phyloP scores from a whole-genome alignment of 2,888 invertebrate species.

The Campaea margaritaria region DNA sequence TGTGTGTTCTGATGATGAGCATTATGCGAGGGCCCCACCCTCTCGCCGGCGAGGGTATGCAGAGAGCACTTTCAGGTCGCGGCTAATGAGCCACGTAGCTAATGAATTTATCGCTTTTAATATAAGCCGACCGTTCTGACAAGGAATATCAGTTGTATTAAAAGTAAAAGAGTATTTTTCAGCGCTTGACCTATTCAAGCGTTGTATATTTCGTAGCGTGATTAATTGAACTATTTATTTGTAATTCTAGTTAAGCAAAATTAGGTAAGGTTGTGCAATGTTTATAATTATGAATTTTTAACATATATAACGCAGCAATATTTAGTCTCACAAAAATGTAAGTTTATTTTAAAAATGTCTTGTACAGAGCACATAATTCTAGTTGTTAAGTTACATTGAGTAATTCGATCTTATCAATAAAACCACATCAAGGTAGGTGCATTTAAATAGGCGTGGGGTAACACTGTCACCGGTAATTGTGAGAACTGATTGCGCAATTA shows the following conservation, averaged over 20 bases:
- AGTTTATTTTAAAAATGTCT: too few species aligned
- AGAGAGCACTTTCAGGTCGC: constrained; percentile 56
- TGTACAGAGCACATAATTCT: neutral
- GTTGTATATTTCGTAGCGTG: too few species aligned
- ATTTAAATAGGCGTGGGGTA: constrained; percentile 41
- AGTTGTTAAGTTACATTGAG: neutral
- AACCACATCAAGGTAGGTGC: constrained; percentile 18
- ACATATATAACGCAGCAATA: too few species aligned
- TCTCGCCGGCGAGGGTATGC: constrained; percentile 37
- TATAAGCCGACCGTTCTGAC: constrained; percentile 8
- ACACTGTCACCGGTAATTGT: constrained; percentile 72
- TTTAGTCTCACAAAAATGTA: too few species aligned
- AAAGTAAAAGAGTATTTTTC: too few species aligned
- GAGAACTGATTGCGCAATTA: constrained; percentile 84
- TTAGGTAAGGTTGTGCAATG: too few species aligned
- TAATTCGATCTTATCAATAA: constrained; percentile 18
- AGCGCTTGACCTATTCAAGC: too few species aligned
- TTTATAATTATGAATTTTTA: too few species aligned
- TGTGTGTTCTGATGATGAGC: constrained; percentile 54
- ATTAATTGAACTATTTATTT: too few species aligned
- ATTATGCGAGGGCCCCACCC: constrained; percentile 55
- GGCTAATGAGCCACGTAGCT: constrained; percentile 59
- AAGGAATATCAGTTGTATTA: neutral
- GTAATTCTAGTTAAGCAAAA: too few species aligned
- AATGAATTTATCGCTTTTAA: constrained; percentile 40